Base-by-base conservation (phyloP, 2,888 invertebrate genomes). In the Athrips mouffetella region DNA sequence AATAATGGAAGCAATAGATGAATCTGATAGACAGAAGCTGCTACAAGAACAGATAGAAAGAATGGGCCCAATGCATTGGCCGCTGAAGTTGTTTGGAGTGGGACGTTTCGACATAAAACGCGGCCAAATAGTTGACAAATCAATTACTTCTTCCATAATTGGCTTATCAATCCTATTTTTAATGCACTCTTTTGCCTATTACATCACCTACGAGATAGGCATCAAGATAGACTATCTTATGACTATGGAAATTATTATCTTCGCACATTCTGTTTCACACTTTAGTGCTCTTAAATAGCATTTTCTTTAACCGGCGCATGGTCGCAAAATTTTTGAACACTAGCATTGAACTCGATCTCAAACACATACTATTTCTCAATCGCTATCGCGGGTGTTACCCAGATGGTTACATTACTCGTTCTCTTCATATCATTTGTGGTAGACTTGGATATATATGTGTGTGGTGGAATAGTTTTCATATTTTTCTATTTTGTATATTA, bases 341-440 rank as follows among this genome's bases (percentile, higher is more conserved):
- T 23, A 62, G 58, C 40, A 69, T 80, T 5, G 65, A 79, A 29
- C 69, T 81, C 0, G 84, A 84, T 50, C 33, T 49, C 60, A 0
- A 66, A 51, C 20, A 51, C 58, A 0, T 73, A 57, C n/a, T 18
- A 50, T 13, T 20, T 49, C 11, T 20, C 64, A 10, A 45, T 54
- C 2, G 2, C 54, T 5, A 25, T 59, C 0, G 50, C 73, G 10
- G 50, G 45, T 2, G 27, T 62, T 0, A 70, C 65, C 27, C 52
- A 67, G 31, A 60, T 71, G 1, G 48, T 64, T 2, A 46, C 63
- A 2, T n/a, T 45, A 4, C 3, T 35, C 3, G 16, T 51, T 8
- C 11, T 64, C 13, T 45, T 42, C 11, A 20, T 44, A 2, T 49
- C 59, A 1, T 60, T 57, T 25, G 2, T 42, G 0, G 27, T 27